Evolutionary conservation across 92 coral and sea anemone species (phyloP), one percentile per base, ranked within the genome.

Genomic region (Meandrina meandrites): DNA sequence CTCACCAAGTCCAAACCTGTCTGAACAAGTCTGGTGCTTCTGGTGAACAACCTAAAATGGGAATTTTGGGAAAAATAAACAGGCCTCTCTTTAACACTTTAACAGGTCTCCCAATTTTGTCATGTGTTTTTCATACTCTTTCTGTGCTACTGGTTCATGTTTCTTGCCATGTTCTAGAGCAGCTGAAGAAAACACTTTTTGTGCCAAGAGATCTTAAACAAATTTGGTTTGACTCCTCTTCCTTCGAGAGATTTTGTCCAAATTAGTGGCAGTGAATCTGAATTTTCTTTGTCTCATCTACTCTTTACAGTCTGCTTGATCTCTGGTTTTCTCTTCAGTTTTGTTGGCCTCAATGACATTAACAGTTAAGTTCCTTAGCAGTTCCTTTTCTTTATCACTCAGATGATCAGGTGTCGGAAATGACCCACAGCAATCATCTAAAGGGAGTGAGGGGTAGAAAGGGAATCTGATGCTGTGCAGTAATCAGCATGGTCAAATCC

Each of bases 11-110:
- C 97, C 97, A 92, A 84, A 94, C 4, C 22, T 74, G 45, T 89
- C 88, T 81, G 10, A 67, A 73, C 83, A 71, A 22, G 88, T 75
- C 40, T 75, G 91, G 91, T 45, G 83, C 92, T 86, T 93, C 91
- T 13, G 96, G 96, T 30, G 96, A 71, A 69, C 85, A 81, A 18
- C 94, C 94, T 57, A 93, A 81, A 27, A 94, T 79, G n/a, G 75
- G 87, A 56, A 87, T 30, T 47, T 86, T 84, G 54, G 86, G 91
- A 2, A 88, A 89, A 0, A 94, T 85, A 76, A 89, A 86, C 4
- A 94, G 88, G 5, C 96, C 93, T 84, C 88, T 72, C 50, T 81
- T 57, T 19, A 88, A 37, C 17, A 91, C 89, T 30, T 81, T 85
- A 1, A 93, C 89, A 66, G 94, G 92, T 48, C 66, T 91, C 56